A percentile compares a stretch with the other conserved stretches of the same genome.
Evolutionary conservation across 2,113 vertebrate species (phyloP).

Genomic region (Chaetorhynchus papuensis): DNA sequence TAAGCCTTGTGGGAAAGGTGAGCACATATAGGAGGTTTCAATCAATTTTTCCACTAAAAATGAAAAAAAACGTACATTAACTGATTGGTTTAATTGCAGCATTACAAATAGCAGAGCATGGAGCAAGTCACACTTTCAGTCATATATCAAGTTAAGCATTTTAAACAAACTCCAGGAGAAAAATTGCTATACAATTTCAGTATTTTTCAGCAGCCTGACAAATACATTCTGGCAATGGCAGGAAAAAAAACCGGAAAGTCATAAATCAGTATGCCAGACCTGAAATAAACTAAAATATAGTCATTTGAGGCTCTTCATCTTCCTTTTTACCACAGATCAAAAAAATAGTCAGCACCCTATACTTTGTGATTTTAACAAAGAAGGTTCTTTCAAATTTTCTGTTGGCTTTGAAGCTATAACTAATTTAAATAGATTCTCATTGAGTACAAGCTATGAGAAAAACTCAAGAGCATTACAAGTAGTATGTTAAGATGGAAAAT

Average conservation of each 20-base stretch:
- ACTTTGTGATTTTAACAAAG: not conserved
- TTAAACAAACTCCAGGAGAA: slow-evolving; percentile 31
- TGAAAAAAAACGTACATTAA: not conserved
- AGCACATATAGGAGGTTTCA: not conserved
- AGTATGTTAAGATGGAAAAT: not conserved
- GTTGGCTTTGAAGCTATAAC: not conserved
- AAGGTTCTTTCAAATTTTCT: not conserved
- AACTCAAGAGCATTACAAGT: not conserved
- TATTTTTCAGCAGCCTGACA: slow-evolving; percentile 38
- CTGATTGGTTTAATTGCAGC: not conserved
- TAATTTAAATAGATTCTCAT: not conserved
- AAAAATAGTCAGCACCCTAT: not conserved
- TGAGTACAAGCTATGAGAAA: not conserved
- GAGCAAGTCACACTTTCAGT: not conserved
- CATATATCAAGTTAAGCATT: slow-evolving; percentile 17
- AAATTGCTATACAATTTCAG: not conserved
- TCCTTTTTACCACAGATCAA: not conserved
- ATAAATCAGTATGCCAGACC: not conserved
- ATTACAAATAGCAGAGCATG: not conserved
- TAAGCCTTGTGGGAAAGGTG: not conserved
- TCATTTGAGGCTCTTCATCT: not conserved
- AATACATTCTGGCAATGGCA: not conserved
- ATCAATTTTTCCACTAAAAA: not conserved
- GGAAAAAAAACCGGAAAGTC: not conserved
- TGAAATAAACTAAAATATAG: not conserved